Evolutionary conservation across 1,140 invertebrate genomes (phyloP).

Genomic region (Aradophagus sp.): DNA sequence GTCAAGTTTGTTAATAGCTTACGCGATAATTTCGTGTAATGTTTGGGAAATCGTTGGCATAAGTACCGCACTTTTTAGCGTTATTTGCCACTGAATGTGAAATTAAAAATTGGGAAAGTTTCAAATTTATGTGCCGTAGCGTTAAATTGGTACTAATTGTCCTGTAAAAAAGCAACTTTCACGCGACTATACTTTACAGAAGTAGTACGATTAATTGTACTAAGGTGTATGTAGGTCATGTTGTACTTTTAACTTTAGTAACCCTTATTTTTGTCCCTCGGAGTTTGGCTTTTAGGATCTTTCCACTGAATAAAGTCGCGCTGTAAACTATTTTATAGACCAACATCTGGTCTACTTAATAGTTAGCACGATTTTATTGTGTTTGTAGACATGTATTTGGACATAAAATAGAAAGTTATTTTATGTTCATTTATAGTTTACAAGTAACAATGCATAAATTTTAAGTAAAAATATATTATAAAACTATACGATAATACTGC

Average conservation of each 20-base stretch:
- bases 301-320: slow-evolving; percentile 13
- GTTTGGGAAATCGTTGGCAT: too few relatives aligned
- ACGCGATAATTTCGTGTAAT: slow-evolving; percentile 5
- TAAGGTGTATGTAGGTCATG: slow-evolving; percentile 34
- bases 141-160: slow-evolving; percentile 44
- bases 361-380: slow-evolving; percentile 7
- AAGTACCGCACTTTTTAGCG: too few relatives aligned
- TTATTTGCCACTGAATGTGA: slow-evolving; percentile 16
- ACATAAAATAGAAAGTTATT: too few relatives aligned
- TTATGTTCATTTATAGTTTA: too few relatives aligned
- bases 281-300: slow-evolving; percentile 31
- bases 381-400: too few relatives aligned
- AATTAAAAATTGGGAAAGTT: slow-evolving; percentile 35
- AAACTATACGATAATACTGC: too few relatives aligned
- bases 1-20: slow-evolving; percentile 28
- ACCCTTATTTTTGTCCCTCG: slow-evolving; percentile 33
- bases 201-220: slow-evolving; percentile 36
- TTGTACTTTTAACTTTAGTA: slow-evolving; percentile 41
- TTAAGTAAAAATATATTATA: too few relatives aligned
- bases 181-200: slow-evolving; percentile 30
- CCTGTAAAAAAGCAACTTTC: slow-evolving; percentile 37
- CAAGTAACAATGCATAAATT: too few relatives aligned
- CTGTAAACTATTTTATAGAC: slow-evolving; percentile 36
- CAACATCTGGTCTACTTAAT: slow-evolving; percentile 5
- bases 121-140: slow-evolving; percentile 15